phyloP scores from a whole-genome alignment of 2,888 invertebrate genomes.

The Tinea trinotella region DNA sequence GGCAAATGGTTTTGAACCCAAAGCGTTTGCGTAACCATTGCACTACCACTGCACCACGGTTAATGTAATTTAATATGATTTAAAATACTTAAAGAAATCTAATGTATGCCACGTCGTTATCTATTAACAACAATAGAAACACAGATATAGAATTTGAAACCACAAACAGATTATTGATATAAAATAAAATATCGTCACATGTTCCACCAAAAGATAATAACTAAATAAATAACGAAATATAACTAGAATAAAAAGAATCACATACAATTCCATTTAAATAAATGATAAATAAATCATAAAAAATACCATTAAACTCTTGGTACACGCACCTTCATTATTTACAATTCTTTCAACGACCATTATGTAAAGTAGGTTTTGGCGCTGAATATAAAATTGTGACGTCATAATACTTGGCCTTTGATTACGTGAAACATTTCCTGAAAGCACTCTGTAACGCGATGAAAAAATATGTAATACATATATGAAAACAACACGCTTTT shows the following conservation, averaged over 20 bases:
- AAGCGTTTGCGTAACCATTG: too few relatives aligned
- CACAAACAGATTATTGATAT: too few relatives aligned
- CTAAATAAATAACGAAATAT: background rate
- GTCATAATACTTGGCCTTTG: constrained; percentile 5
- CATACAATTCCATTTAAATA: background rate
- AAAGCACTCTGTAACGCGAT: background rate
- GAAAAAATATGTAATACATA: background rate
- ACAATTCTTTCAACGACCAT: constrained; percentile 10
- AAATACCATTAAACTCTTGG: constrained; percentile 9
- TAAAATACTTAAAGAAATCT: too few relatives aligned
- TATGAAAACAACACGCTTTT: too few relatives aligned
- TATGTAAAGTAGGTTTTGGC: constrained; percentile 6
- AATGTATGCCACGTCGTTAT: too few relatives aligned
- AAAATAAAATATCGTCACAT: too few relatives aligned
- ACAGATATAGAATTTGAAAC: too few relatives aligned
- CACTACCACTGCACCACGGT: too few relatives aligned
- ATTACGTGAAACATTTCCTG: background rate
- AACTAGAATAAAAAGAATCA: background rate
- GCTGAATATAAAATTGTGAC: constrained; percentile 2
- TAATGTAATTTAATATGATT: too few relatives aligned
- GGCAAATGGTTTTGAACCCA: too few relatives aligned
- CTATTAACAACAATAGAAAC: too few relatives aligned
- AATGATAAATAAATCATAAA: constrained; percentile 10
- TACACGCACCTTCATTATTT: constrained; percentile 13
- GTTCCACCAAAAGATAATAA: too few relatives aligned